Evolutionary conservation across 2,888 invertebrate species (phyloP), one percentile per base, ranked within the genome.

Genomic region (Eilema caniola): DNA sequence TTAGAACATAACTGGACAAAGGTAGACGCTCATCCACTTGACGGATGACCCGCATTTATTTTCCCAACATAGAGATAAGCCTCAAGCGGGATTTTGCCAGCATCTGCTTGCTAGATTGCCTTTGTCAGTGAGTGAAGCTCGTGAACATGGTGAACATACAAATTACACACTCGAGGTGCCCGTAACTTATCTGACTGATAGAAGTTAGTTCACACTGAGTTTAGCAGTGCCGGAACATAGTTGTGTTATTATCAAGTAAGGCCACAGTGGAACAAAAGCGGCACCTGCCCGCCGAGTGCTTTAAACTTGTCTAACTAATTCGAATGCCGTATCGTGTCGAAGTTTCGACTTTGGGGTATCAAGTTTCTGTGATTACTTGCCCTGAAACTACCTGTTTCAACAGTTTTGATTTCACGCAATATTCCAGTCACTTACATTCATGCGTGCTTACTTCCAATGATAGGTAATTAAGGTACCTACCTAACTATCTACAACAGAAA

Each of bases 221-320:
- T 85, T 72, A 77, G 66, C 69, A 66, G 71, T 37, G 76, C 77
- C 78, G 72, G 84, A 87, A 88, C 87, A 88, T 87, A 89, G 87
- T 90, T 87, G 84, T 87, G 84, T 86, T 89, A 89, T 89, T 90
- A 90, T 90, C 88, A 88, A 80, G 87, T 85, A 86, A 84, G 76
- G 81, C 86, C 85, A 81, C 83, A 85, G 77, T 81, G 82, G 85
- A 88, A 91, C 90, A 89, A 89, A 87, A 85, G 86, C 83, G 74
- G 84, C 88, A 90, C 86, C 89, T 90, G 87, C 82, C 85, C 78
- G 77, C 83, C 81, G 88, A 87, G 86, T 88, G 86, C 83, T 87
- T 84, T 80, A 84, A 90, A 90, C 87, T 89, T 87, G 83, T 84
- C 85, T 77, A 89, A 87, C 85, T 85, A 89, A 87, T 88, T 88